Evolutionary conservation across 2,888 invertebrate genomes (phyloP).

Genomic region (Blera fallax): DNA sequence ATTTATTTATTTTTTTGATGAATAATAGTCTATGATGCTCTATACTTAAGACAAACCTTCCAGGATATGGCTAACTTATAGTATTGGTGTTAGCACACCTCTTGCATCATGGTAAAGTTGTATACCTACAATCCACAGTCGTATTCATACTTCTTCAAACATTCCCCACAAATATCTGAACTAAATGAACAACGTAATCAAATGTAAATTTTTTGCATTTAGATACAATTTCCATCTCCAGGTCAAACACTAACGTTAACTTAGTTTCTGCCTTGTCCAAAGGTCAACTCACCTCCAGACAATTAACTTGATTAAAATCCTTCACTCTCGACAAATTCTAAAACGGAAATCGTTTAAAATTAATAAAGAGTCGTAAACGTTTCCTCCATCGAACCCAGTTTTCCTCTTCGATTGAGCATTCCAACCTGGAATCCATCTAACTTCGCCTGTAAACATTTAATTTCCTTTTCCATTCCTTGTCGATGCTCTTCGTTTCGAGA

Average conservation of each 20-base stretch:
- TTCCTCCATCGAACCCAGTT: not conserved
- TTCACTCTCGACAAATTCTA: not conserved
- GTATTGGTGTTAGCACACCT: no score
- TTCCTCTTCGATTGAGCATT: not conserved
- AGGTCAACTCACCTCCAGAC: not conserved
- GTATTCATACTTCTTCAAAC: no score
- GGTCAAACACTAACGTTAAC: not conserved
- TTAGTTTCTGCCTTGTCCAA: not conserved
- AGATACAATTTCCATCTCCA: no score
- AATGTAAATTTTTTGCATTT: no score
- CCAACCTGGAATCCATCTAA: not conserved
- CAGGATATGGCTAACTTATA: no score
- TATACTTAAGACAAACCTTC: no score
- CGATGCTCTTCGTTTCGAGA: not conserved
- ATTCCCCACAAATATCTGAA: no score
- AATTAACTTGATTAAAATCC: not conserved
- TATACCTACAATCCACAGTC: no score
- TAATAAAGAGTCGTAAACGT: conserved; percentile 16
- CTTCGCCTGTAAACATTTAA: conserved; percentile 39
- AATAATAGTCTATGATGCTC: no score
- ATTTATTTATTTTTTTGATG: no score
- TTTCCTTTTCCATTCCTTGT: conserved; percentile 48
- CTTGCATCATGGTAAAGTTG: no score
- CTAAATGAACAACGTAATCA: no score
- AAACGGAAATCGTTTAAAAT: conserved; percentile 9